Conservation (phyloP, 2,888 invertebrate species). For the Xiphydria camelus region DNA sequence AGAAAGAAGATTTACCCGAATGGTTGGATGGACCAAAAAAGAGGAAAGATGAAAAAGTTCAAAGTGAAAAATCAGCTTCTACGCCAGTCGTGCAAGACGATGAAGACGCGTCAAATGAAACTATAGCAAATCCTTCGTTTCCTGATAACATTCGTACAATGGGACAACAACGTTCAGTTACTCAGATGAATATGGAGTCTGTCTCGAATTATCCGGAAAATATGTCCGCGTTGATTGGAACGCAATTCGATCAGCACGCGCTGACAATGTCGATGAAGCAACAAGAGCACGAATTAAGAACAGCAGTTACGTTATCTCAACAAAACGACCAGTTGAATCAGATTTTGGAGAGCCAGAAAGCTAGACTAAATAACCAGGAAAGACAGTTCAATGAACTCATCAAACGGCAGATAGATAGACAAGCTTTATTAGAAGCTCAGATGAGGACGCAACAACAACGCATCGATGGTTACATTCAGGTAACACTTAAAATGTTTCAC, state of each 20-base stretch:
- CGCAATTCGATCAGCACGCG: constrained; percentile 45
- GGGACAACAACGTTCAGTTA: too few species aligned
- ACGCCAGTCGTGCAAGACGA: too few species aligned
- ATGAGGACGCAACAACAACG: constrained; percentile 48
- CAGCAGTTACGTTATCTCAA: constrained; percentile 39
- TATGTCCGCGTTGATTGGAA: constrained; percentile 32
- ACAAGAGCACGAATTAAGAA: constrained; percentile 44
- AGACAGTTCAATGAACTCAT: constrained; percentile 45
- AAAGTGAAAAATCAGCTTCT: constrained; percentile 16
- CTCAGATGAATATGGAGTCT: not conserved
- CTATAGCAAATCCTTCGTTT: not conserved
- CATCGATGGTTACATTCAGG: constrained; percentile 47
- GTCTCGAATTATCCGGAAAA: constrained; percentile 19
- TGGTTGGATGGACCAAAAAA: constrained; percentile 44
- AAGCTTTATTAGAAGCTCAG: constrained; percentile 44
- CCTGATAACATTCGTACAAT: too few species aligned
- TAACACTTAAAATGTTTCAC: constrained; percentile 21
- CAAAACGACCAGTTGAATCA: constrained; percentile 43
- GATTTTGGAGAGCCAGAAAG: constrained; percentile 37
- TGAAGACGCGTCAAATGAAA: not conserved
- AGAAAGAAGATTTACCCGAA: constrained; percentile 42
- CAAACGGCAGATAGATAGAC: constrained; percentile 44
- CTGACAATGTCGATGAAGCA: constrained; percentile 45
- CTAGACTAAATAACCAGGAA: constrained; percentile 40
- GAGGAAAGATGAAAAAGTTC: constrained; percentile 22